These are phyloP conservation scores for Cavia porcellus DNA, from an alignment of 2,113 vertebrate species.

Conservation along the genomic window DNA sequence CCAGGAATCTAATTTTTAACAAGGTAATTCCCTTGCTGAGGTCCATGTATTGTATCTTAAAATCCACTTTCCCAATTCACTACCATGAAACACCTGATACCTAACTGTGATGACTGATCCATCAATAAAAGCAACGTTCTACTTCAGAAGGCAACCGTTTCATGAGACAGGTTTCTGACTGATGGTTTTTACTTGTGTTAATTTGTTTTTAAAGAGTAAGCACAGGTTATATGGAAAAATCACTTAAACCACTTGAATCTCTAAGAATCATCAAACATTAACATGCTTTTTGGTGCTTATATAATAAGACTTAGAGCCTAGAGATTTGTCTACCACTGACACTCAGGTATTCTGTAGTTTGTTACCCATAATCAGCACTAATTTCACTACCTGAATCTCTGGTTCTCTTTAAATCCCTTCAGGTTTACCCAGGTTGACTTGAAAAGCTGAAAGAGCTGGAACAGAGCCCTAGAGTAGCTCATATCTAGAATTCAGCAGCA, in stretches of 20 bases:
- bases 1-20: background rate
- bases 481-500: slow-evolving; percentile 24
- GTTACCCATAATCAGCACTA: background rate
- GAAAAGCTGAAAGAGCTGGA: slow-evolving; percentile 48
- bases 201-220: background rate
- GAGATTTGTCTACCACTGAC: background rate
- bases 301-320: slow-evolving; percentile 2
- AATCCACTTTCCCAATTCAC: background rate
- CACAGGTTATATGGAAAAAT: background rate
- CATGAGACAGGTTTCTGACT: background rate
- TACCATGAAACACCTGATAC: background rate
- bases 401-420: background rate
- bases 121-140: background rate
- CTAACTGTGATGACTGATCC: background rate
- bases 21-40: background rate
- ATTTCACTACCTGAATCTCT: slow-evolving; percentile 18
- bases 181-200: background rate
- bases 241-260: background rate
- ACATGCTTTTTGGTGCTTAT: background rate
- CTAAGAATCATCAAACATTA: background rate
- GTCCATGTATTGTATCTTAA: background rate
- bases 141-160: background rate
- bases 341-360: background rate
- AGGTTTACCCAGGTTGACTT: background rate
- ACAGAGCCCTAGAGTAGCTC: background rate